Conservation (phyloP, 2,888 invertebrate species). For the Tachina grossa region DNA sequence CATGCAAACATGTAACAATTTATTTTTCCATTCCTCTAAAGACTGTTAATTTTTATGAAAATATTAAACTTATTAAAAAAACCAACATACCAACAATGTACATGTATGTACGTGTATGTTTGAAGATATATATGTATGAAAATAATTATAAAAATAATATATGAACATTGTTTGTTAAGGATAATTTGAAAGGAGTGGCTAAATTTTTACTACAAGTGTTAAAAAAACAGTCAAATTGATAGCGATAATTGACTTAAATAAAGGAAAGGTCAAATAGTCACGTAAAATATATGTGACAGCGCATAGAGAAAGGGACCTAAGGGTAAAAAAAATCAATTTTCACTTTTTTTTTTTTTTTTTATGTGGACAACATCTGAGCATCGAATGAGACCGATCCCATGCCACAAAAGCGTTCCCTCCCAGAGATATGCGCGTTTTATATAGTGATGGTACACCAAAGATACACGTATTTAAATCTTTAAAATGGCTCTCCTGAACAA, state of each 20-base stretch:
- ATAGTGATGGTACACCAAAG: too few species aligned
- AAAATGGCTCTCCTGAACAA: too few species aligned
- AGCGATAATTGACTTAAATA: not conserved
- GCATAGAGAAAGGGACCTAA: too few species aligned
- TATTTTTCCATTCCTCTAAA: not conserved
- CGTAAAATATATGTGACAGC: too few species aligned
- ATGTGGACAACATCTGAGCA: too few species aligned
- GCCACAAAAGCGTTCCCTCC: too few species aligned
- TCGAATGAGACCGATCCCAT: too few species aligned
- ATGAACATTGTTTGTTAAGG: constrained; percentile 3
- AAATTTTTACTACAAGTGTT: not conserved
- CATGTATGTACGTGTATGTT: not conserved
- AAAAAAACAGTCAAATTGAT: not conserved
- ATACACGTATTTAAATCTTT: too few species aligned
- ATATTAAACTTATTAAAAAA: not conserved
- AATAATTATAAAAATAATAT: not conserved
- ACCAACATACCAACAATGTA: not conserved
- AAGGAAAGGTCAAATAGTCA: constrained; percentile 1
- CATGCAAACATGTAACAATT: constrained; percentile 1
- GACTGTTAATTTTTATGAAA: not conserved
- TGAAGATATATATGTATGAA: not conserved
- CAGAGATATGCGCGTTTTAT: too few species aligned
- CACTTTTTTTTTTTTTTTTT: too few species aligned
- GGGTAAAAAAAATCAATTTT: too few species aligned
- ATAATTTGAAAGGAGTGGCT: constrained; percentile 41